Conservation (phyloP, 2,797 vertebrate species). For the Psittacula derbiana region DNA sequence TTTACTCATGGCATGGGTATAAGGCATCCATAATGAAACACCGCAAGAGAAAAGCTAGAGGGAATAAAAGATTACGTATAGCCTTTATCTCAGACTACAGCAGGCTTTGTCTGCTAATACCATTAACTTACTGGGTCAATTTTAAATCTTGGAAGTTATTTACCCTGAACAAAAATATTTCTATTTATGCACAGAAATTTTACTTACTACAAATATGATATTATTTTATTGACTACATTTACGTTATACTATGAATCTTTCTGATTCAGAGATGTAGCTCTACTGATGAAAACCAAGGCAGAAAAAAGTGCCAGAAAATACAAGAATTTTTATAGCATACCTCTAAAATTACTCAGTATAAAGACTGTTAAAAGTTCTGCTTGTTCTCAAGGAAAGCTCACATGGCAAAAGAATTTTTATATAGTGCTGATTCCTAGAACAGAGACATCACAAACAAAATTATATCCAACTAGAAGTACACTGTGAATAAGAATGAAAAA, state of each 20-base stretch:
- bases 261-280: not conserved
- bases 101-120: slow-evolving; percentile 39
- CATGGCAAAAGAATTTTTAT: not conserved
- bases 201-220: not conserved
- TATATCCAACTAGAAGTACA: not conserved
- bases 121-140: not conserved
- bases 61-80: not conserved
- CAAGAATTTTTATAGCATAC: not conserved
- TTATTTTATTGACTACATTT: not conserved
- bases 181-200: not conserved
- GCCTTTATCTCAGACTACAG: slow-evolving; percentile 31
- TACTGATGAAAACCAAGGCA: not conserved
- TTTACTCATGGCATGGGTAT: slow-evolving; percentile 18
- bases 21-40: slow-evolving; percentile 24
- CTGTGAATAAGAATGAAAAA: not conserved
- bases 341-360: not conserved
- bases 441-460: not conserved
- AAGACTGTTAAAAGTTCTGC: not conserved
- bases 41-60: not conserved
- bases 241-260: not conserved
- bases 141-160: slow-evolving; percentile 11
- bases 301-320: not conserved
- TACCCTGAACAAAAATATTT: not conserved
- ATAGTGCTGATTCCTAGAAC: not conserved
- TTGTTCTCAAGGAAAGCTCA: not conserved